A percentile compares a stretch with the other conserved stretches of the same genome.
phyloP scores from a whole-genome alignment of 2,113 vertebrate species.

The Butorides virescens region DNA sequence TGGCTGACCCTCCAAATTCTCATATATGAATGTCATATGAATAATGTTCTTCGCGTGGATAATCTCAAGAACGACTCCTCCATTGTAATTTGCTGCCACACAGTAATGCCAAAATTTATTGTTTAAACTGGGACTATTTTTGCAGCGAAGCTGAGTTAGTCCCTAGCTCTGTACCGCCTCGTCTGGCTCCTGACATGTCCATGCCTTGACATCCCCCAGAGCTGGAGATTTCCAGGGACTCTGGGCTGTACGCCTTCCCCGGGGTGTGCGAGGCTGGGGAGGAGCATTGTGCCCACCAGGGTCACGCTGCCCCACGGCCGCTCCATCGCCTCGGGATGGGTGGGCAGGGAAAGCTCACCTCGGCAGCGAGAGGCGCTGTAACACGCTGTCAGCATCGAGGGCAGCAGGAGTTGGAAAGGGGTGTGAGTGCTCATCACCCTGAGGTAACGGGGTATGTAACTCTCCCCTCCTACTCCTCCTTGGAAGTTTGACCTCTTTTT shows the following conservation, averaged over 20 bases:
- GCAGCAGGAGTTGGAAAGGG: neutral
- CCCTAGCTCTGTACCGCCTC: neutral
- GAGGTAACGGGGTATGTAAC: neutral
- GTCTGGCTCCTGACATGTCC: neutral
- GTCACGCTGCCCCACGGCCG: fast-evolving
- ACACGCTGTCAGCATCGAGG: fast-evolving
- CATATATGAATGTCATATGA: neutral
- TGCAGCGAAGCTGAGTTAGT: neutral
- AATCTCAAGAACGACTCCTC: neutral
- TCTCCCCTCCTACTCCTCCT: neutral
- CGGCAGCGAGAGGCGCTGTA: fast-evolving
- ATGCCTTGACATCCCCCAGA: neutral
- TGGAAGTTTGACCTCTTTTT: neutral
- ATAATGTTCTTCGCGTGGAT: constrained; percentile 18
- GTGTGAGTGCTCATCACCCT: neutral
- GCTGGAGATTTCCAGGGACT: neutral
- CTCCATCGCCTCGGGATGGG: fast-evolving
- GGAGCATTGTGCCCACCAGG: neutral
- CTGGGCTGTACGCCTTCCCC: fast-evolving
- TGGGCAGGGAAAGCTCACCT: neutral
- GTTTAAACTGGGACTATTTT: neutral
- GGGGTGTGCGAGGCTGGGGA: fast-evolving
- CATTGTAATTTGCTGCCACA: neutral
- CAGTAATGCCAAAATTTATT: neutral
- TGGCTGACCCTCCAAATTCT: constrained; percentile 38